These are phyloP conservation scores for Enteromius afrohamiltoni DNA, from an alignment of 2,797 vertebrate species.

Conservation along the genomic window DNA sequence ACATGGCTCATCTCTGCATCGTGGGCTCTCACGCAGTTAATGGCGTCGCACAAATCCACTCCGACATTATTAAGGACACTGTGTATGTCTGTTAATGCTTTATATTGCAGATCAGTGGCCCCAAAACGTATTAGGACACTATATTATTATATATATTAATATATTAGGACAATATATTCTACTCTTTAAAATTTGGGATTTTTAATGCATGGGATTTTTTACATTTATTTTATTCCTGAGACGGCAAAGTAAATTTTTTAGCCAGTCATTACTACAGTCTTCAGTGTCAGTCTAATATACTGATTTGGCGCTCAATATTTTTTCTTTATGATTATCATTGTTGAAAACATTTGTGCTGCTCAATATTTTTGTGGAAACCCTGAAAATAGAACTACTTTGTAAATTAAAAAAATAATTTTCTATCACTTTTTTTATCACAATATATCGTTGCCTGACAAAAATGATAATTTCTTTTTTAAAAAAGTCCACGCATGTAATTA, in stretches of 20 bases:
- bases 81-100: conserved; percentile 76
- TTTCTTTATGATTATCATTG: background rate
- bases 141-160: too few species aligned
- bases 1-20: conserved; percentile 95
- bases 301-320: background rate
- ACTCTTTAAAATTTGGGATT: background rate
- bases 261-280: background rate
- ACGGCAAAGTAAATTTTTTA: background rate
- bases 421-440: background rate
- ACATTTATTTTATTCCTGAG: background rate
- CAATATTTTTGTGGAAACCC: background rate
- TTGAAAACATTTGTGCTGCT: background rate
- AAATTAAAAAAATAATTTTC: background rate
- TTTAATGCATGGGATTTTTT: background rate
- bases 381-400: background rate
- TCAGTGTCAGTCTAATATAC: background rate
- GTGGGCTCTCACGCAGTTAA: conserved; percentile 92
- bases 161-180: too few species aligned
- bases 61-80: conserved; percentile 89
- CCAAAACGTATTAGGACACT: background rate
- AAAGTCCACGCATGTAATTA: background rate
- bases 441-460: background rate
- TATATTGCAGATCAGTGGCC: background rate
- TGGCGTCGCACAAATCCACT: conserved; percentile 93
- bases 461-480: background rate